phyloP scores from a whole-genome alignment of 2,888 invertebrate species.

The Cephonodes hylas region DNA sequence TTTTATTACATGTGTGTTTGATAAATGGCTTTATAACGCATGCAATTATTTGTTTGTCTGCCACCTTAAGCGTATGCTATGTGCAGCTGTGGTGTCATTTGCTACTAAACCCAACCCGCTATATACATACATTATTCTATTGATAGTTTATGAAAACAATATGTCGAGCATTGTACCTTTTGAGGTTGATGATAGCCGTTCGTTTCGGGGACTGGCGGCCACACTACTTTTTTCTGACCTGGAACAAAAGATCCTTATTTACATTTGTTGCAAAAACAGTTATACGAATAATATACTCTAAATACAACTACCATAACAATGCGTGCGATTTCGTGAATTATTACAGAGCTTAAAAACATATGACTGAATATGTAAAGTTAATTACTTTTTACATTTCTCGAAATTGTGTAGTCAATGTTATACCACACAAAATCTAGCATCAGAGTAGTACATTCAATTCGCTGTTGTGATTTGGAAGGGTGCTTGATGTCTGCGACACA shows the following conservation, averaged over 20 bases:
- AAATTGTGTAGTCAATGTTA: background rate
- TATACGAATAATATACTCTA: too few relatives aligned
- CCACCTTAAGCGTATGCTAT: constrained; percentile 59
- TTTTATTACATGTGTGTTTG: constrained; percentile 15
- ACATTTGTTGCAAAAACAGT: too few relatives aligned
- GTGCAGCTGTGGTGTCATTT: constrained; percentile 57
- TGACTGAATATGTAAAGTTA: background rate
- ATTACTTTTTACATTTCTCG: background rate
- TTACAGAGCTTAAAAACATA: background rate
- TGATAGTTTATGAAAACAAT: background rate
- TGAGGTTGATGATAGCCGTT: constrained; percentile 82
- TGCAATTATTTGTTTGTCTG: constrained; percentile 48
- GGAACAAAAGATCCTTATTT: constrained; percentile 42
- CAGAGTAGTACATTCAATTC: constrained; percentile 2
- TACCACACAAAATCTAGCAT: background rate
- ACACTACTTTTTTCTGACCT: constrained; percentile 93
- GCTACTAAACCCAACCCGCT: constrained; percentile 40
- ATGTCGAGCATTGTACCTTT: constrained; percentile 74
- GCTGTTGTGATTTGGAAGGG: too few relatives aligned
- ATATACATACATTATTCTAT: constrained; percentile 28
- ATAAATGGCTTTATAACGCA: constrained; percentile 33
- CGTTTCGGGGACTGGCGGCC: constrained; percentile 90
- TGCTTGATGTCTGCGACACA: too few relatives aligned
- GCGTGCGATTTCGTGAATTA: background rate
- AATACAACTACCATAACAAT: too few relatives aligned